Percentiles rank a stretch among this genome's conserved stretches.
phyloP scores from a whole-genome alignment of 2,888 invertebrate genomes.

The Electrophaes corylata region DNA sequence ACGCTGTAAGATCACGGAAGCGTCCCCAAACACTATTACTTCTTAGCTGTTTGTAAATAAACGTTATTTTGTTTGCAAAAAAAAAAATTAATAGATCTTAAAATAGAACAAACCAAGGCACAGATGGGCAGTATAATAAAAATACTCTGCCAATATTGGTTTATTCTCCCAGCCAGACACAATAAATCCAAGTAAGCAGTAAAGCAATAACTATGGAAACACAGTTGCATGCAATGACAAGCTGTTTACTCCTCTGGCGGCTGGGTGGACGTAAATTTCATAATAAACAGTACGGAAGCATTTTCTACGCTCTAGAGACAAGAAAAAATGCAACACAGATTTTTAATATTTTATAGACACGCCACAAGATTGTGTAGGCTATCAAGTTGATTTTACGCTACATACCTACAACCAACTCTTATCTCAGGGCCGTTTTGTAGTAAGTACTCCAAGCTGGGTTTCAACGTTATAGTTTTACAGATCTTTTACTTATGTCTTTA shows the following conservation, averaged over 20 bases:
- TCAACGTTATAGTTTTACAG: no score
- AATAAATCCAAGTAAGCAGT: conserved; percentile 16
- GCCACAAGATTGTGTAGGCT: not conserved
- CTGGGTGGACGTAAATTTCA: conserved; percentile 33
- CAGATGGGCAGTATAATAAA: not conserved
- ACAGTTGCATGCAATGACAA: conserved; percentile 26
- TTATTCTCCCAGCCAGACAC: conserved; percentile 25
- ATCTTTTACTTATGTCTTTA: no score
- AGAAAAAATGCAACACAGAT: conserved; percentile 20
- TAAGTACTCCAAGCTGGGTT: no score
- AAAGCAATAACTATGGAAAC: conserved; percentile 30
- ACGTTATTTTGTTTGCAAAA: no score
- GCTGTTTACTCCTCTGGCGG: conserved; percentile 37
- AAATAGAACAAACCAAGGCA: no score
- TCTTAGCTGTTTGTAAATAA: no score
- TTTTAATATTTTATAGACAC: conserved; percentile 7
- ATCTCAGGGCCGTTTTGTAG: not conserved
- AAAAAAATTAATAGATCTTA: no score
- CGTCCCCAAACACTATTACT: no score
- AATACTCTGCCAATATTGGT: conserved; percentile 4
- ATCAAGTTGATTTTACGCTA: not conserved
- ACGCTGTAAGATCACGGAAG: no score
- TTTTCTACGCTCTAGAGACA: conserved; percentile 19
- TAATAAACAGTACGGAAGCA: conserved; percentile 27
- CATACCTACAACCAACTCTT: not conserved